phyloP scores from a whole-genome alignment of 1,140 invertebrate species.

The Drosophila cardini region DNA sequence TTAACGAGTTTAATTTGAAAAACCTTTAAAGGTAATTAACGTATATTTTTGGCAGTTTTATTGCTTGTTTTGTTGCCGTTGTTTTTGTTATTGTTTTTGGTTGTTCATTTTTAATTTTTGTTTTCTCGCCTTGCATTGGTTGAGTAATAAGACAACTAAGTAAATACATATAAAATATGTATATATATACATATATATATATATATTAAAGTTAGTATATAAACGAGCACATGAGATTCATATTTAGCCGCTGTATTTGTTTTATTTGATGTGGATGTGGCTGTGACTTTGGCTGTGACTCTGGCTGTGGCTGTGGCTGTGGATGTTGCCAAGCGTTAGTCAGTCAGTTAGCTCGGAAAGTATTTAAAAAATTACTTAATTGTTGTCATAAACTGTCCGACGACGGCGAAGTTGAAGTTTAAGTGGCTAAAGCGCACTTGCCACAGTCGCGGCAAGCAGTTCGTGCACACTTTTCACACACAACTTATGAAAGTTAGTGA shows the following conservation, averaged over 20 bases:
- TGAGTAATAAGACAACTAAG: slow-evolving; percentile 60
- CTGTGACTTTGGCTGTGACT: slow-evolving; percentile 3
- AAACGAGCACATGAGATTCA: slow-evolving; percentile 51
- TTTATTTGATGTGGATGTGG: slow-evolving; percentile 43
- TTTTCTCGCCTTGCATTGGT: slow-evolving; percentile 57
- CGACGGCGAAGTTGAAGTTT: slow-evolving; percentile 44
- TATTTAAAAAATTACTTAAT: slow-evolving; percentile 83
- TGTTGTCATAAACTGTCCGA: slow-evolving; percentile 78
- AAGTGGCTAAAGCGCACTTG: slow-evolving; percentile 45
- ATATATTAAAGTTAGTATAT: slow-evolving; percentile 18
- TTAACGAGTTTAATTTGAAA: slow-evolving; percentile 84
- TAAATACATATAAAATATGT: slow-evolving; percentile 1
- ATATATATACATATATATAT: not conserved
- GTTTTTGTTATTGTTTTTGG: slow-evolving; percentile 5
- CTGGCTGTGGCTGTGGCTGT: too few species aligned
- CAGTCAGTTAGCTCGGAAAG: slow-evolving; percentile 50
- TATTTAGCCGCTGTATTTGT: slow-evolving; percentile 69
- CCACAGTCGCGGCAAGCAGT: slow-evolving; percentile 49
- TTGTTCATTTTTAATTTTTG: slow-evolving; percentile 27
- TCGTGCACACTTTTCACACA: not conserved
- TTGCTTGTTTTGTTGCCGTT: slow-evolving; percentile 62
- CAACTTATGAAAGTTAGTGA: not conserved
- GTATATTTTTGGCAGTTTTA: slow-evolving; percentile 83
- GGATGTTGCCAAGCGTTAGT: slow-evolving; percentile 61
- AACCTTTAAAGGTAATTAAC: slow-evolving; percentile 83